phyloP scores from a whole-genome alignment of 2,113 vertebrate species.

The Prunella fulvescens region DNA sequence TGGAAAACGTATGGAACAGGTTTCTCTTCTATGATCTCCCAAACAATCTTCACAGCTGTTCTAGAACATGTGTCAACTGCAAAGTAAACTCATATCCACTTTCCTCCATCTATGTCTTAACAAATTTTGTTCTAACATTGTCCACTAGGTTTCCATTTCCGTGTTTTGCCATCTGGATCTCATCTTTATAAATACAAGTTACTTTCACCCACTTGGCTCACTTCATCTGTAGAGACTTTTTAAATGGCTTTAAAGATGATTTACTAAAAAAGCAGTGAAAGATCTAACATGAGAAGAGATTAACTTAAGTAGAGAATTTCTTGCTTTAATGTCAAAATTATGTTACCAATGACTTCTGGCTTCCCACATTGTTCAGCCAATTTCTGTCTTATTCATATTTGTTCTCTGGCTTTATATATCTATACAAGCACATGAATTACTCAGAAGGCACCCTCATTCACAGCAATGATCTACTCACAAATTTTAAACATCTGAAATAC shows the following conservation, averaged over 20 bases:
- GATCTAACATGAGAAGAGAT: slow-evolving; percentile 37
- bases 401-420: not conserved
- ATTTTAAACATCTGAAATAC: slow-evolving; percentile 3
- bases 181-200: slow-evolving; percentile 42
- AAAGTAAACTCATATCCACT: not conserved
- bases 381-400: slow-evolving; percentile 1
- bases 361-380: slow-evolving; percentile 13
- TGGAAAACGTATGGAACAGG: not conserved
- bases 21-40: not conserved
- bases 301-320: slow-evolving; percentile 45
- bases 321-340: slow-evolving; percentile 25
- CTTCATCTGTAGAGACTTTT: slow-evolving; percentile 38
- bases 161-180: slow-evolving; percentile 57
- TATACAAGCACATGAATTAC: not conserved
- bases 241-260: slow-evolving; percentile 57
- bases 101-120: not conserved
- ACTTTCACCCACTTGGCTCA: slow-evolving; percentile 40
- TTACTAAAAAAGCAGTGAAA: slow-evolving; percentile 63
- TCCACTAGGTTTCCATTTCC: not conserved
- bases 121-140: not conserved
- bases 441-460: not conserved
- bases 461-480: not conserved
- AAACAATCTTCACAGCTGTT: not conserved
- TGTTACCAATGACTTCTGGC: slow-evolving; percentile 4
- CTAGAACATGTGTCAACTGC: not conserved